Conservation (phyloP, 2,797 vertebrate genomes). For the Falco naumanni region DNA sequence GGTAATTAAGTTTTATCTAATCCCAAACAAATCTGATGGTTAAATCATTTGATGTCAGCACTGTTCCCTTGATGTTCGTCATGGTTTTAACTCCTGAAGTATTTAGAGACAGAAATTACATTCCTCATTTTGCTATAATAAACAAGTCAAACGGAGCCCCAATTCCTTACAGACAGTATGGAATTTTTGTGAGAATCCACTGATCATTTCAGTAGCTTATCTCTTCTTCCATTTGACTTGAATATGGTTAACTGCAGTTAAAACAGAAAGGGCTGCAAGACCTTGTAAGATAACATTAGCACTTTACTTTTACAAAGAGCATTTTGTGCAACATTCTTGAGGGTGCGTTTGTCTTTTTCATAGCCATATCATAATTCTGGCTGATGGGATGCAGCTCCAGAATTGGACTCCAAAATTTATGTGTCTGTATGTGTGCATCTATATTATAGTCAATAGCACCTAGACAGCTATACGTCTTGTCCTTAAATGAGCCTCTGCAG, state of each 20-base stretch:
- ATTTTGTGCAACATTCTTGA: background rate
- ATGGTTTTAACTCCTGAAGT: background rate
- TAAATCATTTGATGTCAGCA: background rate
- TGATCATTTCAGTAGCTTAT: background rate
- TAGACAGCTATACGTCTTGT: background rate
- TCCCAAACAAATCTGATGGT: background rate
- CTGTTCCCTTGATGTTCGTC: background rate
- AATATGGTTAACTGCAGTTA: background rate
- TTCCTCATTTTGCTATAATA: background rate
- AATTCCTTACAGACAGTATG: accelerated
- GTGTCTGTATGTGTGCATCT: background rate
- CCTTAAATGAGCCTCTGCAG: background rate
- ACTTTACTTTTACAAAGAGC: background rate
- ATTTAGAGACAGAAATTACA: background rate
- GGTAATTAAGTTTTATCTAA: constrained; percentile 6
- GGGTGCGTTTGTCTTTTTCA: background rate
- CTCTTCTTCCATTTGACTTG: background rate
- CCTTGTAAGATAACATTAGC: background rate
- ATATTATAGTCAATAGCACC: background rate
- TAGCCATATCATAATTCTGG: background rate
- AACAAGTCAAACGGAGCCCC: background rate
- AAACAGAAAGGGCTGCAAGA: background rate
- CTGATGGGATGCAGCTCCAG: background rate
- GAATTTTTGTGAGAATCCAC: background rate
- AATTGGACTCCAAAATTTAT: background rate